Evolutionary conservation across 2,888 invertebrate genomes (phyloP).

Genomic region (Trissolcus japonicus): DNA sequence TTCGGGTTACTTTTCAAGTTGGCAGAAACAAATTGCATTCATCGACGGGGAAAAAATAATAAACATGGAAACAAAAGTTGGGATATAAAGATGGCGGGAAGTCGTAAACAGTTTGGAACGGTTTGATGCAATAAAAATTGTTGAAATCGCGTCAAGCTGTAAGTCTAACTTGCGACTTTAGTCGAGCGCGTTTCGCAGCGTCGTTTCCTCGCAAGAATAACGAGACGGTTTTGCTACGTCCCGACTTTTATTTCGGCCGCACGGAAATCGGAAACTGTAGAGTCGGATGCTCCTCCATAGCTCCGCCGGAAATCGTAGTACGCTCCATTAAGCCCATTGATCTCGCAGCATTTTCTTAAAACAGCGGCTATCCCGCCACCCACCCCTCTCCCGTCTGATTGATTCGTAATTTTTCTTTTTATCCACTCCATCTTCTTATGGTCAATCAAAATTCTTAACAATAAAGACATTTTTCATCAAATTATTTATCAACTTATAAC

Average conservation of each 20-base stretch:
- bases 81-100: conserved; percentile 18
- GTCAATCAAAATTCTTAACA: conserved; percentile 4
- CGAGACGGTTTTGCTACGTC: conserved; percentile 49
- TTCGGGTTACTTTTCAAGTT: no score
- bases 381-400: conserved; percentile 42
- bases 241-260: conserved; percentile 60
- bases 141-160: conserved; percentile 50
- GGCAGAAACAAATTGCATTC: no score
- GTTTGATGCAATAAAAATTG: conserved; percentile 55
- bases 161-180: conserved; percentile 53
- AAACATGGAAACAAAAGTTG: no score
- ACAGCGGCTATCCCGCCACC: conserved; percentile 46
- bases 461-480: not conserved
- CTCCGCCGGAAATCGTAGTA: conserved; percentile 59
- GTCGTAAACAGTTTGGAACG: conserved; percentile 51
- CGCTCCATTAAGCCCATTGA: conserved; percentile 60
- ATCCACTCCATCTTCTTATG: conserved; percentile 3
- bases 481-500: no score
- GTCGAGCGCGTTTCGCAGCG: conserved; percentile 46
- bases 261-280: conserved; percentile 61
- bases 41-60: no score
- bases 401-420: conserved; percentile 52
- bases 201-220: conserved; percentile 57
- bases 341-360: conserved; percentile 58
- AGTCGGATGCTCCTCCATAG: conserved; percentile 58